Percentiles rank a stretch among this genome's conserved stretches.
phyloP scores from a whole-genome alignment of 2,797 vertebrate species.

The Syngnathus acus region DNA sequence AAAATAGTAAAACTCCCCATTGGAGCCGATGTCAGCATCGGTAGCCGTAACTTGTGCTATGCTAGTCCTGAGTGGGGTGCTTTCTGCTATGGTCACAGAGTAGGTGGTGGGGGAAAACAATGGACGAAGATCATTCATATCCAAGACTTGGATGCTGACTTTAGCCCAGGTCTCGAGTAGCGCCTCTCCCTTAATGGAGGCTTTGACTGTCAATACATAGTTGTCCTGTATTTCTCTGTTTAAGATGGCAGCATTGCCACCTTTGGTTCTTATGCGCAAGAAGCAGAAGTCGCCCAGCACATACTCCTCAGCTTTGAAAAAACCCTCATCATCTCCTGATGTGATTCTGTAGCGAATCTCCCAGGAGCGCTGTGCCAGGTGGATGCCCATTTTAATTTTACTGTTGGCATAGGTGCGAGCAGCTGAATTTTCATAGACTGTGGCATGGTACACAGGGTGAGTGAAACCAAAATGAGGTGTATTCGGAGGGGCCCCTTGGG shows the following conservation, averaged over 20 bases:
- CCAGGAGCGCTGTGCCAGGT: constrained; percentile 81
- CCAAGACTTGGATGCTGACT: constrained; percentile 91
- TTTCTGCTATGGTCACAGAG: constrained; percentile 91
- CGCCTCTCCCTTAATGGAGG: constrained; percentile 87
- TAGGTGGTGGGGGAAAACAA: constrained; percentile 97
- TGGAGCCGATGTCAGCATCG: constrained; percentile 94
- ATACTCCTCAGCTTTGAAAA: constrained; percentile 95
- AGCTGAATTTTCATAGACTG: constrained; percentile 92
- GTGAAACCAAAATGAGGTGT: constrained; percentile 81
- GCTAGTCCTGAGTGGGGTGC: constrained; percentile 91
- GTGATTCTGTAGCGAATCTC: constrained; percentile 94
- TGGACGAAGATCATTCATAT: constrained; percentile 96
- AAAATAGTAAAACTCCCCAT: constrained; percentile 98
- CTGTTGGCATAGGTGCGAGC: constrained; percentile 92
- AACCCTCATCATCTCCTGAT: constrained; percentile 91
- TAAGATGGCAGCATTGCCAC: constrained; percentile 92
- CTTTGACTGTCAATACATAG: constrained; percentile 91
- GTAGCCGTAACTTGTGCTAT: constrained; percentile 97
- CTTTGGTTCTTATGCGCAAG: constrained; percentile 94
- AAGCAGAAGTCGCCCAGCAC: constrained; percentile 96
- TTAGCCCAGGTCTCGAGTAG: constrained; percentile 89
- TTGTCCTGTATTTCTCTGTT: constrained; percentile 96
- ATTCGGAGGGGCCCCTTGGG: constrained; percentile 41
- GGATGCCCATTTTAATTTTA: constrained; percentile 90
- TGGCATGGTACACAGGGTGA: constrained; percentile 83